Evolutionary conservation across 2,797 vertebrate species (phyloP), one percentile per base, ranked within the genome.

Genomic region (Artibeus lituratus): DNA sequence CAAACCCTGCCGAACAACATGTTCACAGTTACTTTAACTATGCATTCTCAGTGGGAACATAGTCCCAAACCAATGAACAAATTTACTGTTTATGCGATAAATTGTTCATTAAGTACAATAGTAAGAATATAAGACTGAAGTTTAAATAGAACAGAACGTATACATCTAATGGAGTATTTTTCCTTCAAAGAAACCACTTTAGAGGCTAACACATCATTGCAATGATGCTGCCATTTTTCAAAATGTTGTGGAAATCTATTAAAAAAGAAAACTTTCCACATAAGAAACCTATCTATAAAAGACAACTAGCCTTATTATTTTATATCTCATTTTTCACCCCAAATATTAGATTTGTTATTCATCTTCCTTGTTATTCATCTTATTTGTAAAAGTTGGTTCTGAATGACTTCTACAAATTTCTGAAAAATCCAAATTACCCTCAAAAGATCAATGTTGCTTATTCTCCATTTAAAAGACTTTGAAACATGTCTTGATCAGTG

Each of bases 101-200:
- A n/a, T n/a, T n/a, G n/a, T n/a, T n/a, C n/a, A n/a, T n/a, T n/a
- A n/a, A n/a, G n/a, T n/a, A n/a, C n/a, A n/a, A n/a, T n/a, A n/a
- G n/a, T n/a, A n/a, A n/a, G n/a, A n/a, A n/a, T n/a, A n/a, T n/a
- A n/a, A n/a, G n/a, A n/a, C n/a, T n/a, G n/a, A n/a, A n/a, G n/a
- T n/a, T n/a, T n/a, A n/a, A n/a, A n/a, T n/a, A n/a, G n/a, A n/a
- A n/a, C n/a, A 15, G 94, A 93, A 94, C 91, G 55, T 84, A 80
- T 97, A 96, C 37, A 96, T 95, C 88, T 87, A 96, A 96, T 72
- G 69, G 51, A 94, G 77, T 91, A 95, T 95, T 96, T 83, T 96
- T 92, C 84, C 94, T 97, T 96, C 92, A 95, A 95, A 97, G 77
- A 32, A 95, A 95, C 49, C 7, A 49, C 35, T 89, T 85, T 69